Evolutionary conservation across 2,888 invertebrate genomes (phyloP), one percentile per base, ranked within the genome.

Genomic region (Plebejus melissa): DNA sequence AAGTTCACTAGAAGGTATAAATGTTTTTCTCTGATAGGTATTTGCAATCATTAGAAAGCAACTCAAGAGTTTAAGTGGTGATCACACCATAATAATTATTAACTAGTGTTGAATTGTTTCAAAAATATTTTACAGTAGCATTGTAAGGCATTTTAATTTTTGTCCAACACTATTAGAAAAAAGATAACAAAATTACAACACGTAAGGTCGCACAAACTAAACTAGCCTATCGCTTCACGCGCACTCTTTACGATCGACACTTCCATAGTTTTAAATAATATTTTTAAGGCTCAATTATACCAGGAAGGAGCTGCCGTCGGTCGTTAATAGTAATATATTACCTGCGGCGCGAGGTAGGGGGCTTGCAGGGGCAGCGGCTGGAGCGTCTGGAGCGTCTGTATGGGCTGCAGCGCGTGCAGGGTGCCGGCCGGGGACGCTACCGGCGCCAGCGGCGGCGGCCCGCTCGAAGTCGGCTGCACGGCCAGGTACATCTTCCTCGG

Each of bases 401-500:
- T 78, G 72, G 87, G 80, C 80, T 84, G 86, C 78, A 86, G 79
- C 71, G 87, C 76, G 76, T 82, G 86, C 75, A 83, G 75, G 69
- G 82, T 54, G 16, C 54, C 54, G 4, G 54, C 79, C 75, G 80
- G 82, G 71, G 86, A 81, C 75, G 82, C 84, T 76, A 85, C 86
- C 22, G 87, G 86, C 76, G 89, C 80, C 76, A 88, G 85, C 76
- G 89, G 87, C 76, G 89, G 88, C 79, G 90, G 94, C 69, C 88
- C 86, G 74, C 85, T 81, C 77, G 89, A 87, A 74, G 95, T 91
- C n/a, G 97, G 97, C 85, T 97, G 97, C 75, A 97, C 97, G 0
- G 97, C 97, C 77, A 98, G 89, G 85, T 97, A 97, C 84, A 97
- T 97, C 90, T 97, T 97, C 11, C 97, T 96, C 11, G 97, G 97